phyloP scores from a whole-genome alignment of 1,140 invertebrate genomes.

The Cherax destructor region DNA sequence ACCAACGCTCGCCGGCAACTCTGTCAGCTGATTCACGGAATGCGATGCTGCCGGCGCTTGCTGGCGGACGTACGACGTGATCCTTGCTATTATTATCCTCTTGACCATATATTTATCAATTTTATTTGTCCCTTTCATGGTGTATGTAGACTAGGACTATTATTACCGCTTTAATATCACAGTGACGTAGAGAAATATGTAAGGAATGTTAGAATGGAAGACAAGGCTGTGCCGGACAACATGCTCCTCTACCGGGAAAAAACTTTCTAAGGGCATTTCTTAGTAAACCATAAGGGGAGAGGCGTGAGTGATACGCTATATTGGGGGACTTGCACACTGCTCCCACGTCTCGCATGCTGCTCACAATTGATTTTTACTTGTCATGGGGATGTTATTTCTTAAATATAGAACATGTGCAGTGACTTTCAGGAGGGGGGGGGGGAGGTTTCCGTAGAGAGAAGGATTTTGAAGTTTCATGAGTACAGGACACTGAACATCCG shows the following conservation, averaged over 20 bases:
- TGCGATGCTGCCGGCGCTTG: slow-evolving; percentile 47
- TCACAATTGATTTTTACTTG: not conserved
- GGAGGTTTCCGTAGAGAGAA: no score
- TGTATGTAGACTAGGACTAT: not conserved
- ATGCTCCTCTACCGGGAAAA: slow-evolving; percentile 50
- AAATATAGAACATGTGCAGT: not conserved
- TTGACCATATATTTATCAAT: not conserved
- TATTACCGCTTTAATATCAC: not conserved
- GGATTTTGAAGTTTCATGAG: no score
- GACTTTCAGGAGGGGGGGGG: no score
- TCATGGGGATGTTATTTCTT: not conserved
- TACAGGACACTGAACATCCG: no score
- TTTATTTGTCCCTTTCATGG: not conserved
- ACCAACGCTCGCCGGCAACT: slow-evolving; percentile 52
- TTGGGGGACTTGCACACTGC: slow-evolving; percentile 28
- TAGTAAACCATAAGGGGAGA: slow-evolving; percentile 59
- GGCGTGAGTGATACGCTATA: slow-evolving; percentile 48
- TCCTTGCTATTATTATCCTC: not conserved
- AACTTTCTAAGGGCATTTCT: slow-evolving; percentile 66
- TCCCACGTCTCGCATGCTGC: not conserved
- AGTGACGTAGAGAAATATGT: not conserved
- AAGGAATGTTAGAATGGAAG: not conserved
- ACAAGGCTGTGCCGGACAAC: slow-evolving; percentile 4
- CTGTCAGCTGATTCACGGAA: slow-evolving; percentile 67
- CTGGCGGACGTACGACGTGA: slow-evolving; percentile 45